phyloP scores from a whole-genome alignment of 2,797 vertebrate genomes.

The Sebastes minor region DNA sequence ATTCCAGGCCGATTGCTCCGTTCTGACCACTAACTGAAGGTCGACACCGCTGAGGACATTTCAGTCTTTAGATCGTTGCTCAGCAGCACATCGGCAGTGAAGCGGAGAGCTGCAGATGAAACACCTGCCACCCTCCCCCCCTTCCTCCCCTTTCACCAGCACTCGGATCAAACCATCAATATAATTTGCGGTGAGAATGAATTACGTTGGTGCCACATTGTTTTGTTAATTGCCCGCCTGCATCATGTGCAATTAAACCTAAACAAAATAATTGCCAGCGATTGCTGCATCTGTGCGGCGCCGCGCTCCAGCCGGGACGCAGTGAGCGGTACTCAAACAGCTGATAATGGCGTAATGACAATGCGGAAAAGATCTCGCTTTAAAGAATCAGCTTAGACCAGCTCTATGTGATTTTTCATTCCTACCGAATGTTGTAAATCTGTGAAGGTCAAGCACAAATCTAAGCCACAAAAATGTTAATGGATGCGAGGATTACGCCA shows the following conservation, averaged over 20 bases:
- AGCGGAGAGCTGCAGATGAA: slow-evolving; percentile 6
- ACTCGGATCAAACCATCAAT: slow-evolving; percentile 40
- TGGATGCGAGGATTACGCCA: slow-evolving; percentile 51
- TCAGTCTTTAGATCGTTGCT: background rate
- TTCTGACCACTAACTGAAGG: background rate
- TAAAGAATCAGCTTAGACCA: background rate
- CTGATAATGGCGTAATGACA: slow-evolving; percentile 23
- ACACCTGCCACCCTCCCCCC: slow-evolving; percentile 30
- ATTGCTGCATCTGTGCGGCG: slow-evolving; percentile 49
- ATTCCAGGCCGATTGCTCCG: background rate
- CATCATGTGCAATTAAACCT: slow-evolving; percentile 62
- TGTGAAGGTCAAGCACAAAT: slow-evolving; percentile 56
- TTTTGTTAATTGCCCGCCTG: slow-evolving; percentile 60
- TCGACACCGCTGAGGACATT: background rate
- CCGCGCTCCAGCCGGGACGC: background rate
- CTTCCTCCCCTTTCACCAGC: background rate
- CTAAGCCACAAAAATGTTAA: slow-evolving; percentile 60
- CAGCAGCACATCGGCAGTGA: slow-evolving; percentile 14
- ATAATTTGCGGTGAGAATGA: slow-evolving; percentile 35
- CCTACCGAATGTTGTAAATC: slow-evolving; percentile 18
- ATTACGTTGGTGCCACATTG: slow-evolving; percentile 52
- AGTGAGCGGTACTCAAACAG: slow-evolving; percentile 1
- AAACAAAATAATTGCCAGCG: slow-evolving; percentile 59
- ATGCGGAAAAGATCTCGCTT: background rate
- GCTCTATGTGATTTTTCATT: slow-evolving; percentile 26